Evolutionary conservation across 1,140 invertebrate species (phyloP).

Genomic region (Lepidurus packardi): DNA sequence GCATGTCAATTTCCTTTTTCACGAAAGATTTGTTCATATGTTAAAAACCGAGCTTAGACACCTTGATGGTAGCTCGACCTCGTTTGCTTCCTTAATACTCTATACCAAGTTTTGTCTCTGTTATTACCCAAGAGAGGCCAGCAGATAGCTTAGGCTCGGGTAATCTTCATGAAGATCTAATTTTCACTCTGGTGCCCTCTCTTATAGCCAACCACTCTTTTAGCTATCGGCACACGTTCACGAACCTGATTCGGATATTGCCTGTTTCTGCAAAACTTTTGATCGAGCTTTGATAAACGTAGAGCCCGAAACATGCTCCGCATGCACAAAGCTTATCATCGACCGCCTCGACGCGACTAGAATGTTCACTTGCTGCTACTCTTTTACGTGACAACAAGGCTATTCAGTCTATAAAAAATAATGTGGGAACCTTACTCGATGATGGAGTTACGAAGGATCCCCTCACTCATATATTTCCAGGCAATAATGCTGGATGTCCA

Average conservation of each 20-base stretch:
- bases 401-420: too few relatives aligned
- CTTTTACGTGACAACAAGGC: background rate
- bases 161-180: background rate
- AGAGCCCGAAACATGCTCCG: background rate
- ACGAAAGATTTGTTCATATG: too few relatives aligned
- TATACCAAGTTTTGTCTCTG: background rate
- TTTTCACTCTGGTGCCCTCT: background rate
- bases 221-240: background rate
- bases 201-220: background rate
- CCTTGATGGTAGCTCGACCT: too few relatives aligned
- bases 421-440: too few relatives aligned
- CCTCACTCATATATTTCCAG: too few relatives aligned
- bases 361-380: background rate
- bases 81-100: too few relatives aligned
- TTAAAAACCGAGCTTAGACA: too few relatives aligned
- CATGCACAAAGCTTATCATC: background rate
- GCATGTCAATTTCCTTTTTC: too few relatives aligned
- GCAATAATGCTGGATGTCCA: too few relatives aligned
- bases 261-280: background rate
- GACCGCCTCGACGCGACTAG: background rate
- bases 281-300: background rate
- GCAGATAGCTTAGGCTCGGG: background rate
- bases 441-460: too few relatives aligned
- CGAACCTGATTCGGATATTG: background rate
- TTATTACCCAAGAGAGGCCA: background rate